Evolutionary conservation across 1,140 invertebrate genomes (phyloP).

Genomic region (Leptestheria dahalacensis): DNA sequence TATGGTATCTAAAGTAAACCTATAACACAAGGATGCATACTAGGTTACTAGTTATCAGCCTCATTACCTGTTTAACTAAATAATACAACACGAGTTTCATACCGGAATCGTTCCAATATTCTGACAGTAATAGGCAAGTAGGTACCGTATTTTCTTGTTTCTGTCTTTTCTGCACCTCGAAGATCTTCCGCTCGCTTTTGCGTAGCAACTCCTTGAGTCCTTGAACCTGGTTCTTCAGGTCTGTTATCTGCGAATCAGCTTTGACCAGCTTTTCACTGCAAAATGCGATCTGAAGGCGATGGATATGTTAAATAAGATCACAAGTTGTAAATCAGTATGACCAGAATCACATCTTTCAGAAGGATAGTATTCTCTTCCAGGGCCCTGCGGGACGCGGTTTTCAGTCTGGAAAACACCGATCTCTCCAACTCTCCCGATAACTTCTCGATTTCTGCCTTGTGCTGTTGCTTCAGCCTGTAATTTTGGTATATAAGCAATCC

Average conservation of each 20-base stretch:
- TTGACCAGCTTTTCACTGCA: background rate
- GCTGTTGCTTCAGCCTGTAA: conserved; percentile 9
- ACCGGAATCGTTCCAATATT: no score
- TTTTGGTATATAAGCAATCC: background rate
- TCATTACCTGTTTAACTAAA: no score
- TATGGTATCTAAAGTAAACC: no score
- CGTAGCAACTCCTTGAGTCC: background rate
- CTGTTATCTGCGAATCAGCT: background rate
- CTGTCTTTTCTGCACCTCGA: background rate
- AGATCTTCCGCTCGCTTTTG: background rate
- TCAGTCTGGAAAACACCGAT: background rate
- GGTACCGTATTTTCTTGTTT: background rate
- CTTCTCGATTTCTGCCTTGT: background rate
- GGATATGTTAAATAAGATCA: background rate
- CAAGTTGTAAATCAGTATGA: background rate
- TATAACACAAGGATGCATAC: no score
- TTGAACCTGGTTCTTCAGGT: background rate
- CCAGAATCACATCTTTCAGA: background rate
- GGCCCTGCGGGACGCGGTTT: background rate
- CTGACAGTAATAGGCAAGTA: background rate
- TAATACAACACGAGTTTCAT: no score
- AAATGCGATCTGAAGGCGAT: background rate
- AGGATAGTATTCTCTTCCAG: conserved; percentile 13
- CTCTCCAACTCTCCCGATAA: conserved; percentile 10
- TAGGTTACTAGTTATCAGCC: no score